Evolutionary conservation across 2,797 vertebrate genomes (phyloP).

Genomic region (Darevskia mixta): DNA sequence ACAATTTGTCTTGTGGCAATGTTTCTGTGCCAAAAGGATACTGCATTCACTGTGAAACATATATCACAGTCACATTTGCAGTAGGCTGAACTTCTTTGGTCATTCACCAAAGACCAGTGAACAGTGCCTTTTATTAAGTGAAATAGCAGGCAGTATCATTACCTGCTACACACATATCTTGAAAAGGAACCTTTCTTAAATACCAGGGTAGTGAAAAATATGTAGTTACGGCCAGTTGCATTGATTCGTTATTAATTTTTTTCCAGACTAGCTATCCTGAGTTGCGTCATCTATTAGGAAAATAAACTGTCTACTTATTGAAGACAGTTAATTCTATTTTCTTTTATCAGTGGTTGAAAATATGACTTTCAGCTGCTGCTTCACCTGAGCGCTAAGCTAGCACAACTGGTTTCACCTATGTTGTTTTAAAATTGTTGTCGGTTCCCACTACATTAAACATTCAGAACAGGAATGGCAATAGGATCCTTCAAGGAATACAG

Average conservation of each 20-base stretch:
- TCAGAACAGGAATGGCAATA: not conserved
- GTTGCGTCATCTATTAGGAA: not conserved
- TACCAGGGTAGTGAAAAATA: slow-evolving; percentile 17
- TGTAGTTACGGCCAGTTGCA: not conserved
- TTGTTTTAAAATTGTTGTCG: not conserved
- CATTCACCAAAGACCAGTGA: not conserved
- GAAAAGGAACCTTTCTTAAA: not conserved
- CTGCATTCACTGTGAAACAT: not conserved
- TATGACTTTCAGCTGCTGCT: not conserved
- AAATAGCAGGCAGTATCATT: slow-evolving; percentile 11
- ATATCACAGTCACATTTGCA: slow-evolving; percentile 8
- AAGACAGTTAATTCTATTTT: not conserved
- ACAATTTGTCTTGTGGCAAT: not conserved
- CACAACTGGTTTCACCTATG: not conserved
- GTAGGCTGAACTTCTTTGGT: slow-evolving; percentile 27
- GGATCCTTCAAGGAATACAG: not conserved
- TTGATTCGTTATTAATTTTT: not conserved
- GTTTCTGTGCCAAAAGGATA: not conserved
- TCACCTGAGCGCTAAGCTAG: not conserved
- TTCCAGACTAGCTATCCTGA: not conserved
- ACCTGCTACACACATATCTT: not conserved
- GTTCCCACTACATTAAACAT: not conserved
- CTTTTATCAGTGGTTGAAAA: not conserved
- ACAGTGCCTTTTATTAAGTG: slow-evolving; percentile 1
- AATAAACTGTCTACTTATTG: not conserved